Evolutionary conservation across 2,888 invertebrate species (phyloP), one percentile per base, ranked within the genome.

Genomic region (Apodemia hepburni): DNA sequence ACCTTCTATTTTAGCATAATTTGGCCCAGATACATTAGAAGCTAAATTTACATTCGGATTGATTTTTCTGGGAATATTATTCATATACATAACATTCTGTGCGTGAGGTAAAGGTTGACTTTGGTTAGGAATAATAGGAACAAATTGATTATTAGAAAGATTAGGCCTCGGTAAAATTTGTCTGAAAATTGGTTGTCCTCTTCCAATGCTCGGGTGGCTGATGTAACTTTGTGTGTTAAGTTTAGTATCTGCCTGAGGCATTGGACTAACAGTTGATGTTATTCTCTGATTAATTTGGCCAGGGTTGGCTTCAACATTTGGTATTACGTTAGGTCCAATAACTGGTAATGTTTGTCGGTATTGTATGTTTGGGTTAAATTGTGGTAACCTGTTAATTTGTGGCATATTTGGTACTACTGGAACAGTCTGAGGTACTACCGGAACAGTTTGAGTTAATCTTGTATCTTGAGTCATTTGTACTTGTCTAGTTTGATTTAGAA

Each of bases 111-210:
- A 22, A 54, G 17, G 29, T 58, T 49, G 62, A 58, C 22, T 47
- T 29, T 58, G 58, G 58, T 62, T 58, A 54, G 54, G 27, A 27
- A 54, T 54, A 12, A 54, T 12, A 54, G 54, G 58, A 9, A 62
- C 35, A 17, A 45, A 27, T 18, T 62, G 61, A 8, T 11, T 58
- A 15, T 71, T 70, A 15, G 67, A 62, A 60, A 69, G 69, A 18
- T 79, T 71, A 0, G 82, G 77, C 65, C 83, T 79, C 0, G 86
- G 85, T 61, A 84, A 82, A 60, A 87, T 83, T 4, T 83, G 82
- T 69, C 79, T 77, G 22, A 65, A 66, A 12, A 64, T 62, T 65
- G 65, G 64, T 29, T 62, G 57, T 49, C 54, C 63, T 47, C 64
- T 67, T 12, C 64, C 62, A 35, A 49, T 61, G 49, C 38, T 35